Evolutionary conservation across 2,797 vertebrate species (phyloP).

Genomic region (Pteronotus mesoamericanus): DNA sequence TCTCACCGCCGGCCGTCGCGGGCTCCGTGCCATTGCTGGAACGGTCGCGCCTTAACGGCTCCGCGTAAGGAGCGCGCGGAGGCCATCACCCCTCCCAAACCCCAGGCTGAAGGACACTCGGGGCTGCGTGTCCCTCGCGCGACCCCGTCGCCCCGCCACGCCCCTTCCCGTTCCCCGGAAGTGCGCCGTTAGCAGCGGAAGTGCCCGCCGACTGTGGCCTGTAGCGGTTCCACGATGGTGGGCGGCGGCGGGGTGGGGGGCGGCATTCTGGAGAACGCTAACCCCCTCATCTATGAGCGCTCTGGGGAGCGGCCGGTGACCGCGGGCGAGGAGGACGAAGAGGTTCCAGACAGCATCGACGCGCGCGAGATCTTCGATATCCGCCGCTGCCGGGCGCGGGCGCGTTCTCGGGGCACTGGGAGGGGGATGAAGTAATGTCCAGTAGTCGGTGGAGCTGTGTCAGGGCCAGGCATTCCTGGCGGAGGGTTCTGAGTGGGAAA

Average conservation of each 20-base stretch:
- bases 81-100: accelerated
- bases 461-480: background rate
- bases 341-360: conserved; percentile 90
- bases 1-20: background rate
- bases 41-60: accelerated
- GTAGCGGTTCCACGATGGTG: background rate
- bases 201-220: accelerated
- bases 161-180: conserved; percentile 20
- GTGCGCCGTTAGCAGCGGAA: background rate
- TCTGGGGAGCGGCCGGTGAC: conserved; percentile 88
- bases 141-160: conserved; percentile 37
- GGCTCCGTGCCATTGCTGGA: background rate
- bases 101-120: accelerated
- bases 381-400: conserved; percentile 74
- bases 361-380: conserved; percentile 97
- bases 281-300: conserved; percentile 92
- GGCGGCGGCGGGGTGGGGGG: conserved; percentile 73
- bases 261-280: conserved; percentile 89
- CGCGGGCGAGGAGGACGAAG: conserved; percentile 89
- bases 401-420: background rate
- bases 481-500: background rate
- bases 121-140: background rate
- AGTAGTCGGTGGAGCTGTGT: background rate
- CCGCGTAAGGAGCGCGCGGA: accelerated
- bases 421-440: background rate